Evolutionary conservation across 2,888 invertebrate genomes (phyloP).

Genomic region (Labia minor): DNA sequence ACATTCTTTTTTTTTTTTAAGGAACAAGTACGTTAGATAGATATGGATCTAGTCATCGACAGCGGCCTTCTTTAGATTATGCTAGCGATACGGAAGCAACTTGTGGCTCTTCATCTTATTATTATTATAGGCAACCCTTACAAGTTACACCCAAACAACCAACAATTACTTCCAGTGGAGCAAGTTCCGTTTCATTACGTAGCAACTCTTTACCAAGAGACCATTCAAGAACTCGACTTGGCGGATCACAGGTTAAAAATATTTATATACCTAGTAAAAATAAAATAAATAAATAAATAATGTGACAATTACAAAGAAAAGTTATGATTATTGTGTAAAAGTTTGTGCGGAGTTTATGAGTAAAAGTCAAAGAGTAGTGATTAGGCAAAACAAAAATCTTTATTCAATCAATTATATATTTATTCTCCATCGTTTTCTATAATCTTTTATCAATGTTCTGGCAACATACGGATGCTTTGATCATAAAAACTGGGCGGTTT

Average conservation of each 20-base stretch:
- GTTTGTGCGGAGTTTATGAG: too few relatives aligned
- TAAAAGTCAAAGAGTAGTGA: too few relatives aligned
- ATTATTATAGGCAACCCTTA: conserved; percentile 46
- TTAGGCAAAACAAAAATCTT: too few relatives aligned
- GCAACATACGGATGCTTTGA: too few relatives aligned
- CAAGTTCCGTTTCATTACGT: conserved; percentile 23
- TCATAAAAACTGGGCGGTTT: too few relatives aligned
- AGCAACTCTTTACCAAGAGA: conserved; percentile 36
- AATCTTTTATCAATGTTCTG: too few relatives aligned
- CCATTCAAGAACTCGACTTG: conserved; percentile 18
- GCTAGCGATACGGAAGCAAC: conserved; percentile 95
- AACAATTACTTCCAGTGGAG: background rate
- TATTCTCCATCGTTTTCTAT: too few relatives aligned
- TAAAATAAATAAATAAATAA: too few relatives aligned
- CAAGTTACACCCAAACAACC: background rate
- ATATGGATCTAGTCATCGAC: conserved; percentile 42
- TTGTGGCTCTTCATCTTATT: conserved; percentile 54
- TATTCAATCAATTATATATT: too few relatives aligned
- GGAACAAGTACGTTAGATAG: background rate
- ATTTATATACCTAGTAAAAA: too few relatives aligned
- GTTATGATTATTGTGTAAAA: too few relatives aligned
- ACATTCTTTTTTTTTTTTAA: background rate
- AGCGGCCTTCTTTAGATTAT: conserved; percentile 71
- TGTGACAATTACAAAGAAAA: too few relatives aligned
- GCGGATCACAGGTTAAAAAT: background rate